These are phyloP conservation scores for Mayetiola destructor DNA, from an alignment of 2,888 invertebrate species.

Conservation along the genomic window DNA sequence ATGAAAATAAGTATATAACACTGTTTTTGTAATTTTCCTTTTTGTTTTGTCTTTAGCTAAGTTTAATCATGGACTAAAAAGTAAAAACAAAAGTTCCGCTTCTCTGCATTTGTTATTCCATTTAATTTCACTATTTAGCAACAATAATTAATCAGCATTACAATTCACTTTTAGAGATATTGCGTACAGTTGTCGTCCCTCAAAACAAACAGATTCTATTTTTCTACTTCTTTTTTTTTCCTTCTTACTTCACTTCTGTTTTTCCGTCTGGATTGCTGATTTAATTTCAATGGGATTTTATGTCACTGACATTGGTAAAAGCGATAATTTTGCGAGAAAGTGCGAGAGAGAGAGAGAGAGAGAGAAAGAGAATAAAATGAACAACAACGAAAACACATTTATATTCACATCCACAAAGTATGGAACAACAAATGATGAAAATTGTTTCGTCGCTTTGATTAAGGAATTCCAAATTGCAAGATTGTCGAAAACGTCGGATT, in stretches of 20 bases:
- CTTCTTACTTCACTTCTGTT: not conserved
- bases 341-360: not conserved
- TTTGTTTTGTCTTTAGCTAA: no score
- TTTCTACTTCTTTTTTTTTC: not conserved
- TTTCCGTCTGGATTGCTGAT: not conserved
- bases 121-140: not conserved
- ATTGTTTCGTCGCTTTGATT: not conserved
- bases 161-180: not conserved
- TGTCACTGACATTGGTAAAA: not conserved
- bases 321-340: not conserved
- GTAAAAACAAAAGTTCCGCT: not conserved
- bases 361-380: no score
- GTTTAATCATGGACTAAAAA: no score
- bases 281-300: not conserved
- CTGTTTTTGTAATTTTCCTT: no score
- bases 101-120: not conserved
- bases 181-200: not conserved
- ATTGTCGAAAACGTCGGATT: no score
- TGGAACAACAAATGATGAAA: not conserved
- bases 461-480: no score
- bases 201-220: not conserved
- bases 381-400: no score
- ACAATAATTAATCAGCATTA: constrained; percentile 1
- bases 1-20: no score
- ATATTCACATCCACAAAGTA: not conserved